Conservation (phyloP, 2,888 invertebrate species). For the Biston betularia region DNA sequence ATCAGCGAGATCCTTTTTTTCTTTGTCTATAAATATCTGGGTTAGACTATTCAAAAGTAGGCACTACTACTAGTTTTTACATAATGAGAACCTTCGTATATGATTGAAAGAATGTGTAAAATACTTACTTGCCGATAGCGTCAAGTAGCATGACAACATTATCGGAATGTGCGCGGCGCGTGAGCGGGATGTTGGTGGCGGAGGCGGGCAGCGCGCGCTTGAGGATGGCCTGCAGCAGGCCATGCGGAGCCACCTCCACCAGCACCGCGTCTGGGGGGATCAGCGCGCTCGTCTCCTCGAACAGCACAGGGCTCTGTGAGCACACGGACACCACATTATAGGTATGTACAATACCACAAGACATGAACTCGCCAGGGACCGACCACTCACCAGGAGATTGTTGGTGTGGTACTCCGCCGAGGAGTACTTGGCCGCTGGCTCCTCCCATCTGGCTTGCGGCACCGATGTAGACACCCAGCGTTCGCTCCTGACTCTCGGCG, state of each 20-base stretch:
- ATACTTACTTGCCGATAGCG: constrained; percentile 76
- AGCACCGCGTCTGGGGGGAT: constrained; percentile 92
- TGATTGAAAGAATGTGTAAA: too few relatives aligned
- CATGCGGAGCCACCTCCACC: constrained; percentile 95
- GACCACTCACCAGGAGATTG: constrained; percentile 88
- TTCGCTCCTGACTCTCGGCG: constrained; percentile 87
- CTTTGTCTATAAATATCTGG: too few relatives aligned
- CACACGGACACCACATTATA: too few relatives aligned
- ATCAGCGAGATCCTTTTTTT: too few relatives aligned
- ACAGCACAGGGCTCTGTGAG: constrained; percentile 85
- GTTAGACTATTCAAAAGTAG: too few relatives aligned
- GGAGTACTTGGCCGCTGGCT: constrained; percentile 73
- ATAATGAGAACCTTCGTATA: too few relatives aligned
- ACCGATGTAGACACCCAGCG: constrained; percentile 94
- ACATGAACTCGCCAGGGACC: constrained; percentile 91
- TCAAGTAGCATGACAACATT: constrained; percentile 82
- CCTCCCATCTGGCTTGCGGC: constrained; percentile 87
- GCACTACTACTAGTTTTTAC: too few relatives aligned
- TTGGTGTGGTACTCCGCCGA: constrained; percentile 94
- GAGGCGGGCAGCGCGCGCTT: constrained; percentile 88
- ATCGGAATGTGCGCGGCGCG: constrained; percentile 88
- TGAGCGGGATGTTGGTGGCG: constrained; percentile 89
- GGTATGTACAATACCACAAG: neutral
- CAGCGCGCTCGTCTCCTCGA: constrained; percentile 91
- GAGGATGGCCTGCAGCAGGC: constrained; percentile 89